These are phyloP conservation scores for Apaloderma vittatum DNA, from an alignment of 2,113 vertebrate species.

Conservation along the genomic window DNA sequence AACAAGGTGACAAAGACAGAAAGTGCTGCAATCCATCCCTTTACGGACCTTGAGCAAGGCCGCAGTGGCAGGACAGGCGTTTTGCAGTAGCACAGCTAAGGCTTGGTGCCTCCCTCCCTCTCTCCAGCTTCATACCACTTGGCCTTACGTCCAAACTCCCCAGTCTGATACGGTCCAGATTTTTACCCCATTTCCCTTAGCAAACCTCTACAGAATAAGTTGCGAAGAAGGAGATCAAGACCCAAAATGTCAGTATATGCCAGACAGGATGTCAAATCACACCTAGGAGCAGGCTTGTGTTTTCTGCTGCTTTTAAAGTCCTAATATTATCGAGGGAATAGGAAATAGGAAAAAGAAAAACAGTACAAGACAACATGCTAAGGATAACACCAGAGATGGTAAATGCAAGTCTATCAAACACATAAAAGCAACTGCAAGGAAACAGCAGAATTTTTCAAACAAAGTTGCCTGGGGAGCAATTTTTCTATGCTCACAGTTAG, in stretches of 20 bases:
- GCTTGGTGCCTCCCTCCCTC: neutral
- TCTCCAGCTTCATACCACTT: neutral
- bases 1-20: neutral
- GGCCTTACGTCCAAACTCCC: neutral
- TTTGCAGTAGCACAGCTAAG: neutral
- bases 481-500: neutral
- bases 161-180: neutral
- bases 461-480: constrained; percentile 7
- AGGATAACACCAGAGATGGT: neutral
- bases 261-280: neutral
- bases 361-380: neutral
- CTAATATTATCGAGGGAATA: neutral
- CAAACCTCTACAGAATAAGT: neutral
- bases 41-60: neutral
- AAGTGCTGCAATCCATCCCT: neutral
- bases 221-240: neutral
- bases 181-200: neutral
- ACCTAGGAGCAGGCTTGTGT: neutral
- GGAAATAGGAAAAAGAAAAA: neutral
- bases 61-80: neutral
- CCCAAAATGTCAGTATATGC: neutral
- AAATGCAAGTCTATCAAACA: constrained; percentile 14
- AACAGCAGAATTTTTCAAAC: constrained; percentile 15
- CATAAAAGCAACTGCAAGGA: neutral
- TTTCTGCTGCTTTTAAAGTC: neutral